phyloP scores from a whole-genome alignment of 2,888 invertebrate genomes.

The Drosophila setosimentum region DNA sequence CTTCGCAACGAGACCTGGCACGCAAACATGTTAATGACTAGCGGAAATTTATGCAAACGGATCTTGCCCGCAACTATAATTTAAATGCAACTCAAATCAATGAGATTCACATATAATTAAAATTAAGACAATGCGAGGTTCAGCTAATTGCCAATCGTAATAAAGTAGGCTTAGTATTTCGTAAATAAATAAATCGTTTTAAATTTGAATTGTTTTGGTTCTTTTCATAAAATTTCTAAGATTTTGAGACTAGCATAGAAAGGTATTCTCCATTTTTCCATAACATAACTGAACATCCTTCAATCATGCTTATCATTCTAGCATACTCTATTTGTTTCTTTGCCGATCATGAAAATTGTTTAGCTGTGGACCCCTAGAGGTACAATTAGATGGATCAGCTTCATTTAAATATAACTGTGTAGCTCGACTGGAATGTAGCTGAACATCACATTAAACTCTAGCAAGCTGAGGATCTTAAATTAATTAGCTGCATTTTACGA shows the following conservation, averaged over 20 bases:
- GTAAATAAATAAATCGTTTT: neutral
- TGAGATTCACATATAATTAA: neutral
- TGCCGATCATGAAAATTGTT: neutral
- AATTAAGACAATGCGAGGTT: neutral
- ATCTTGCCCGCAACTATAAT: constrained; percentile 34
- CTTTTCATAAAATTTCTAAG: neutral
- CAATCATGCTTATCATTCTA: neutral
- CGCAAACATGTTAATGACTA: constrained; percentile 38
- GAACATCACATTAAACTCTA: constrained; percentile 43
- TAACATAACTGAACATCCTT: neutral
- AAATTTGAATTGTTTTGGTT: neutral
- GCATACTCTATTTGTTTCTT: no score
- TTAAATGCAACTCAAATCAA: constrained; percentile 2
- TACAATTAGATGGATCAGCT: constrained; percentile 47
- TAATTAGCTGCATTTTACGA: constrained; percentile 64
- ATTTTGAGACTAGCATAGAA: neutral
- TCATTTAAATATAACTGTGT: constrained; percentile 54
- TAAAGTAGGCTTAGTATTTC: neutral
- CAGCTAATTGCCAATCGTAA: neutral
- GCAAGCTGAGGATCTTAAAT: constrained; percentile 37
- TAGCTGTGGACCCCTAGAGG: constrained; percentile 11
- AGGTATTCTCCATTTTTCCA: neutral
- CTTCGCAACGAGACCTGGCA: constrained; percentile 15
- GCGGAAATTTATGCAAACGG: constrained; percentile 59
- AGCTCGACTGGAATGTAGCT: no score